Percentiles rank a stretch among this genome's conserved stretches.
Evolutionary conservation across 2,888 invertebrate genomes (phyloP).

Genomic region (Ennomos erosarius): DNA sequence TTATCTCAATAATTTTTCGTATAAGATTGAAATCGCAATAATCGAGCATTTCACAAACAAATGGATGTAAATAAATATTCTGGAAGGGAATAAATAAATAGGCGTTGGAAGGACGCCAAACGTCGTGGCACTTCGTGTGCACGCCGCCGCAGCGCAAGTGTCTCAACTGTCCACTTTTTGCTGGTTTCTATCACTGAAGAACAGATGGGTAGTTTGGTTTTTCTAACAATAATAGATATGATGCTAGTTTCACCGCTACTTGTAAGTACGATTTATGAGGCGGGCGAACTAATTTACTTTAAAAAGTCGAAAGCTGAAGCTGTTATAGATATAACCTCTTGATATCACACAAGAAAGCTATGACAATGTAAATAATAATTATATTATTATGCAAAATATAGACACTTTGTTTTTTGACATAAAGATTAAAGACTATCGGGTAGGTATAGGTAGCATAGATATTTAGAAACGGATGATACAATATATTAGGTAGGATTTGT

Average conservation of each 20-base stretch:
- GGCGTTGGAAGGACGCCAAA: conserved; percentile 61
- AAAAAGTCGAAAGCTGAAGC: not conserved
- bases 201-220: conserved; percentile 26
- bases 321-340: no score
- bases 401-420: no score
- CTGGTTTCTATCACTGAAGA: conserved; percentile 42
- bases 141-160: conserved; percentile 39
- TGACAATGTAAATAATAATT: no score
- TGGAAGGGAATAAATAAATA: conserved; percentile 66
- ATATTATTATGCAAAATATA: no score
- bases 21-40: conserved; percentile 31
- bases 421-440: no score
- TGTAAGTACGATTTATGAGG: conserved; percentile 5
- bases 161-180: conserved; percentile 44
- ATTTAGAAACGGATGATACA: no score
- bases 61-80: conserved; percentile 68
- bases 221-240: conserved; percentile 16
- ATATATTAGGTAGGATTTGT: no score
- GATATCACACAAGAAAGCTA: no score
- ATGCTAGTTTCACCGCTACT: not conserved
- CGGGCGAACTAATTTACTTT: not conserved
- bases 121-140: conserved; percentile 51
- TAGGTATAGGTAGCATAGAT: no score
- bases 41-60: conserved; percentile 35
- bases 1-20: conserved; percentile 2